phyloP scores from a whole-genome alignment of 2,113 vertebrate species.

The Paracanthobrama guichenoti region DNA sequence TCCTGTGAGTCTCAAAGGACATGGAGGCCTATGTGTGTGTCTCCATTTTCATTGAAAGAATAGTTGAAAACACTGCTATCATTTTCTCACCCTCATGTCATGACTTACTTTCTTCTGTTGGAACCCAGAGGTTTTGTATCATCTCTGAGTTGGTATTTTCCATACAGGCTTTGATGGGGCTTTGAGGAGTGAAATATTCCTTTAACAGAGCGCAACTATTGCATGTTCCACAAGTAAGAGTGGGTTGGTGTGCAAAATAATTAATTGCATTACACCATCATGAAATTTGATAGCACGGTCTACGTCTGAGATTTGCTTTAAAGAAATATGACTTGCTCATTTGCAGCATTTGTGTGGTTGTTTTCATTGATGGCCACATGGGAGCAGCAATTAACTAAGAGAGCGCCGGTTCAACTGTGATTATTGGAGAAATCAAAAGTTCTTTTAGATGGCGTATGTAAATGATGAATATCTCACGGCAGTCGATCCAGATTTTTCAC shows the following conservation, averaged over 20 bases:
- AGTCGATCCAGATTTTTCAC: not conserved
- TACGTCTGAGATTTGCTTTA: not conserved
- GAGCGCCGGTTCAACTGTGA: not conserved
- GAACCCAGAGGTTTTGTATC: not conserved
- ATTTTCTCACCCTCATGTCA: not conserved
- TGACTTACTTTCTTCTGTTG: not conserved
- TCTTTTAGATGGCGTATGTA: not conserved
- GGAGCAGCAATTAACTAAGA: constrained; percentile 41
- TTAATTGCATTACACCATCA: not conserved
- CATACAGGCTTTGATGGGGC: not conserved
- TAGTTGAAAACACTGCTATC: not conserved
- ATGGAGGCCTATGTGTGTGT: not conserved
- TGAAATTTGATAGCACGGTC: too few relatives aligned
- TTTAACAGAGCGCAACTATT: not conserved
- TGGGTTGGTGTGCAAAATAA: not conserved
- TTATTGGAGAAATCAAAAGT: not conserved
- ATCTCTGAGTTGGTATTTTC: not conserved
- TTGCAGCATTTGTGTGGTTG: not conserved
- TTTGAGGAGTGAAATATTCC: not conserved
- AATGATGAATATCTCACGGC: not conserved
- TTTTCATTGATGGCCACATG: constrained; percentile 43
- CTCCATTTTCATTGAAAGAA: not conserved
- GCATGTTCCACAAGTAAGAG: not conserved
- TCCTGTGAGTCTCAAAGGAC: constrained; percentile 9
- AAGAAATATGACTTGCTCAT: not conserved